phyloP scores from a whole-genome alignment of 2,113 vertebrate species.

The Brachyhypopomus occidentalis region DNA sequence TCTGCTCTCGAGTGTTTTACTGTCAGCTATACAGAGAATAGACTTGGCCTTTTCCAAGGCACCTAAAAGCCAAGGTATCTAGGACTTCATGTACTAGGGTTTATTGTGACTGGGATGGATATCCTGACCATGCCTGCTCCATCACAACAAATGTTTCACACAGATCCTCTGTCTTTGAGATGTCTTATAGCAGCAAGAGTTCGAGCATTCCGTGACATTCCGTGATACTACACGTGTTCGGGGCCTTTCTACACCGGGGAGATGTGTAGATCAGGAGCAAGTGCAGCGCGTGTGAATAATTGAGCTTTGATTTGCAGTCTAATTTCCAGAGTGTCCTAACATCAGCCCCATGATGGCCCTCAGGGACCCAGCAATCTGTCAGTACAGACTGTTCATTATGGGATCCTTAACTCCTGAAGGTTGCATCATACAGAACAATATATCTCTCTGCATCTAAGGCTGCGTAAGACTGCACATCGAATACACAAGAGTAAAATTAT shows the following conservation, averaged over 20 bases:
- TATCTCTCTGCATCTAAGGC: constrained; percentile 10
- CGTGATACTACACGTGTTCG: background rate
- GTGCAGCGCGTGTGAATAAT: constrained; percentile 52
- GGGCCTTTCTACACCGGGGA: background rate
- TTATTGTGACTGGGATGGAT: background rate
- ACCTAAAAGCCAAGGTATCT: background rate
- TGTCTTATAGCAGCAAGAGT: too few species aligned
- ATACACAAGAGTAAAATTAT: constrained; percentile 43
- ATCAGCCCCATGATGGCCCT: constrained; percentile 26
- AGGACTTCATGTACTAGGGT: background rate
- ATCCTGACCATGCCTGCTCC: background rate
- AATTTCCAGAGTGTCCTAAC: constrained; percentile 45
- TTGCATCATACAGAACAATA: constrained; percentile 11
- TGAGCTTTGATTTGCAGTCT: constrained; percentile 60
- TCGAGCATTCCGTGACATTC: too few species aligned
- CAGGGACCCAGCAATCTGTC: constrained; percentile 40
- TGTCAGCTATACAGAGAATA: constrained; percentile 1
- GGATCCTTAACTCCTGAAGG: constrained; percentile 34
- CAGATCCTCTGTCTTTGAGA: too few species aligned
- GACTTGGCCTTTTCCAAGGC: background rate
- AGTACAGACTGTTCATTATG: constrained; percentile 48
- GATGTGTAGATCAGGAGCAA: constrained; percentile 20
- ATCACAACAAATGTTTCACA: too few species aligned
- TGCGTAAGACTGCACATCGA: constrained; percentile 23
- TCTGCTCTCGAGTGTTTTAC: constrained; percentile 10